A percentile compares a stretch with the other conserved stretches of the same genome.
Evolutionary conservation across 2,797 vertebrate genomes (phyloP).

Genomic region (Echeneis naucrates): DNA sequence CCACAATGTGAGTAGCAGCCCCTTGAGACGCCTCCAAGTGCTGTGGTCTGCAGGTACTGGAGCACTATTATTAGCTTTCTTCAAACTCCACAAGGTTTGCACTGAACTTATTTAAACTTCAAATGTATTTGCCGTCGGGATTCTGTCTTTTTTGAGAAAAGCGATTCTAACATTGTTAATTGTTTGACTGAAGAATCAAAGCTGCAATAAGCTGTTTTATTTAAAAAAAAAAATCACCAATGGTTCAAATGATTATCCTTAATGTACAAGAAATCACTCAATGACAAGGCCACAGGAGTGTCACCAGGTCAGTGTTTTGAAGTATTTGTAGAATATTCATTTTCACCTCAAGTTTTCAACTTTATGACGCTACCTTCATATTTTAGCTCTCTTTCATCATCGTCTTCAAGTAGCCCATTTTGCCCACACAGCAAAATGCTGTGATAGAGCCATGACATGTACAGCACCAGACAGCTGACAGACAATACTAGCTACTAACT

Average conservation of each 20-base stretch:
- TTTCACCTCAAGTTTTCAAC: neutral
- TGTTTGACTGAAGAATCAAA: conserved; percentile 2
- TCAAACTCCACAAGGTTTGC: conserved; percentile 40
- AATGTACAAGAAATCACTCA: neutral
- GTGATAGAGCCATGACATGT: too few species aligned
- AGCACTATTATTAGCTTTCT: conserved; percentile 65
- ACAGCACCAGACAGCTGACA: too few species aligned
- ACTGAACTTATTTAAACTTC: conserved; percentile 39
- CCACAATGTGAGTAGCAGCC: conserved; percentile 51
- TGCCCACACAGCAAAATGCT: too few species aligned
- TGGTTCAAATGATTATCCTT: too few species aligned
- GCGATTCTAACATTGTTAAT: too few species aligned
- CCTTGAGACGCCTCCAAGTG: conserved; percentile 55
- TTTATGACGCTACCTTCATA: neutral
- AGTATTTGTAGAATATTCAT: neutral
- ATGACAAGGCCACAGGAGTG: neutral
- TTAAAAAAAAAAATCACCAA: too few species aligned
- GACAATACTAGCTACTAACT: too few species aligned
- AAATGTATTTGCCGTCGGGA: conserved; percentile 5
- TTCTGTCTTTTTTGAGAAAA: neutral
- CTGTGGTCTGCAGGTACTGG: conserved; percentile 71
- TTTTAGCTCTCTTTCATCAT: neutral
- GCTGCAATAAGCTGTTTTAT: neutral
- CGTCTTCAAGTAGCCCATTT: too few species aligned
- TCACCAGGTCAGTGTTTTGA: neutral